Base-by-base conservation (phyloP, 2,797 vertebrate species). In the Pangasius mekongensis region DNA sequence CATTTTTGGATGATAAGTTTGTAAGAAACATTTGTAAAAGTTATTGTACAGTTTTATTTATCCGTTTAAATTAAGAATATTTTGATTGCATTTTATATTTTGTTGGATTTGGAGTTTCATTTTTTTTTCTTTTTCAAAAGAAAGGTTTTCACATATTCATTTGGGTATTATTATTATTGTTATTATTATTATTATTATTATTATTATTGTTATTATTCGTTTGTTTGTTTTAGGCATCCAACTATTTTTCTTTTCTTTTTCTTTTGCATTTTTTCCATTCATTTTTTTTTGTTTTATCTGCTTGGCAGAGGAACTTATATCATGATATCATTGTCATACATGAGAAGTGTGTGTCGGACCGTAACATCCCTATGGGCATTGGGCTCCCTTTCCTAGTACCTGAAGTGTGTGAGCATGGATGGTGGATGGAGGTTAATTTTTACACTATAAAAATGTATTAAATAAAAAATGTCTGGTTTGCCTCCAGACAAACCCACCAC, bases 281-380 rank as follows among this genome's bases (percentile, higher is more conserved):
- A 0, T 58, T 73, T 58, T 30, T 36, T 20, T 30, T 69, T 52
- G 1, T 43, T 60, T 60, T 18, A 16, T 30, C 52, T 62, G 33
- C 39, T 18, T 2, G 6, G 14, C 52, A 52, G 47, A 52, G 33
- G 13, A 56, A 49, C 82, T 85, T 43, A 8, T 58, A 27, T 78
- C 62, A 88, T 64, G 4, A 54, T 78, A 74, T 84, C 64, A 87
- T 67, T 89, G 87, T 33, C 83, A 89, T 89, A 82, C 77, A 87
- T 90, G 89, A 91, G 67, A 82, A 58, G 76, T 88, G 39, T 86
- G 39, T 81, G 67, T 69, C 74, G 47, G 87, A 87, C 80, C 47
- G 30, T 89, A 86, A 87, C 78, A 85, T 87, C 89, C 76, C 84
- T 54, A 30, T 66, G 62, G 87, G 84, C 33, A 82, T 13, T 62